Percentiles rank a stretch among this genome's conserved stretches.
These are phyloP conservation scores for Melanotaenia boesemani DNA, from an alignment of 2,797 vertebrate species.

Conservation along the genomic window DNA sequence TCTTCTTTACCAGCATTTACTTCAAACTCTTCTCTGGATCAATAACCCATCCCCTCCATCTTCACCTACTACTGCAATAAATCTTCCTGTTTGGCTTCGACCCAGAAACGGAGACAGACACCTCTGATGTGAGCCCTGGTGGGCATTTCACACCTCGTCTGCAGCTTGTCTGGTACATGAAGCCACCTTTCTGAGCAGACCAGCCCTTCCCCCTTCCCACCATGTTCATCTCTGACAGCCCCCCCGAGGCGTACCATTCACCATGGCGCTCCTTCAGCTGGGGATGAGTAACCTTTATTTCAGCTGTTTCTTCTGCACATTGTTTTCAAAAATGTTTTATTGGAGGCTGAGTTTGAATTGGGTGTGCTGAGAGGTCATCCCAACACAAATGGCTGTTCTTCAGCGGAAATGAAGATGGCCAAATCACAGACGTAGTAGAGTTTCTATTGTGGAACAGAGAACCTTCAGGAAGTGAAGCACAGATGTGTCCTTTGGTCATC, in stretches of 20 bases:
- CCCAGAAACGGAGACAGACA: constrained; percentile 50
- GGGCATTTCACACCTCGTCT: constrained; percentile 63
- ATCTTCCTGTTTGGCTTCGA: constrained; percentile 44
- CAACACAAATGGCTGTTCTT: constrained; percentile 39
- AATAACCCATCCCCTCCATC: constrained; percentile 53
- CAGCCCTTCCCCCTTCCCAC: background rate
- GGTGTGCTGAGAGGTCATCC: constrained; percentile 34
- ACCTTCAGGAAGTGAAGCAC: background rate
- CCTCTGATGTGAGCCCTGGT: constrained; percentile 54
- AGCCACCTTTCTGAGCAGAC: constrained; percentile 52
- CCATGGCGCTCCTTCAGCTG: constrained; percentile 46
- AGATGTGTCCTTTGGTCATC: no score
- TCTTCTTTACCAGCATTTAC: constrained; percentile 60
- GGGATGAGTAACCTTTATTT: constrained; percentile 64
- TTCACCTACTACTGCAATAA: constrained; percentile 33
- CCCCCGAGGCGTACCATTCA: constrained; percentile 44
- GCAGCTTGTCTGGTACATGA: constrained; percentile 58
- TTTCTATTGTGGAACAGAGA: background rate
- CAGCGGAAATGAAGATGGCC: constrained; percentile 30
- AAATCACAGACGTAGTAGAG: background rate
- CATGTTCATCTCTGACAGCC: constrained; percentile 39
- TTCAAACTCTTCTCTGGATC: constrained; percentile 56
- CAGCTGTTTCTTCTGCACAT: constrained; percentile 23
- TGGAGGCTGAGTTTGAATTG: constrained; percentile 20
- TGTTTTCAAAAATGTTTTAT: constrained; percentile 29